phyloP scores from a whole-genome alignment of 2,797 vertebrate species.

The Mycteria americana region DNA sequence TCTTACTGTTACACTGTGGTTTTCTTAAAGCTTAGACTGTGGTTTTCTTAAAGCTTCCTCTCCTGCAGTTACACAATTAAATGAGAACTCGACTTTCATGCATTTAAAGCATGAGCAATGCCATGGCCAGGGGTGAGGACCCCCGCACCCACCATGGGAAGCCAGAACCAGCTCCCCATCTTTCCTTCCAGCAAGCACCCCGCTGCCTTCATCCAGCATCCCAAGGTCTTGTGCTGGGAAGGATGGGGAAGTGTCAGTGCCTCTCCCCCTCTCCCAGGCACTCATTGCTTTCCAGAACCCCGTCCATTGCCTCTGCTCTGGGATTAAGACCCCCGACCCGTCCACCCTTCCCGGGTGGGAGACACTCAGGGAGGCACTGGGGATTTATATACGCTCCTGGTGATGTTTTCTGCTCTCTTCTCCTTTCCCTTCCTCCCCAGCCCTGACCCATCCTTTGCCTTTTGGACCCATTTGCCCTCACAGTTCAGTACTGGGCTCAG shows the following conservation, averaged over 20 bases:
- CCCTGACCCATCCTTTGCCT: neutral
- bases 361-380: neutral
- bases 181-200: neutral
- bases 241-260: accelerated
- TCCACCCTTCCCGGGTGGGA: neutral
- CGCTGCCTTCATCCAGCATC: neutral
- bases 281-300: neutral
- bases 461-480: neutral
- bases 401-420: neutral
- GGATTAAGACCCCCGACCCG: neutral
- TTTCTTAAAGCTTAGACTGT: neutral
- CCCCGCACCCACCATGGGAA: neutral
- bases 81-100: neutral
- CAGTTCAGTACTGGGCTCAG: neutral
- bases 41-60: neutral
- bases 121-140: neutral
- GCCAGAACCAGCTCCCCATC: neutral
- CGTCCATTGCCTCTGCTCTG: neutral
- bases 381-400: neutral
- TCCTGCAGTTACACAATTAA: neutral
- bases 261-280: neutral
- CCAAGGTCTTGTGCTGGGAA: neutral
- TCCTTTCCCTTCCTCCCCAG: neutral
- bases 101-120: neutral
- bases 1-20: neutral